Evolutionary conservation across 2,113 vertebrate species (phyloP).

Genomic region (Cyphomyrus plagiostoma): DNA sequence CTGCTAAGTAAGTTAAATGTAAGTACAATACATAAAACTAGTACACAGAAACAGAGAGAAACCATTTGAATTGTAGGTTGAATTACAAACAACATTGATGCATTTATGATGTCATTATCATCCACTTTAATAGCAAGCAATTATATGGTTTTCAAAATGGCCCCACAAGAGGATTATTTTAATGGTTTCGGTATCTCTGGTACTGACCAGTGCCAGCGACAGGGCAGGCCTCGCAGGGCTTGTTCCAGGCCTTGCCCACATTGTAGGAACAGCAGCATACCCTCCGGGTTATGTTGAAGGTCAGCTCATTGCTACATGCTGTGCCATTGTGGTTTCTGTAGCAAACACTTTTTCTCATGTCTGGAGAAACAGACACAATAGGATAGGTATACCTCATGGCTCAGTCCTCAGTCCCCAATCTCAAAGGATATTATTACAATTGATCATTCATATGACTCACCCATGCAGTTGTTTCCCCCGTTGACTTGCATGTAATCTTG

Average conservation of each 20-base stretch:
- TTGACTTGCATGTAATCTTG: constrained; percentile 78
- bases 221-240: constrained; percentile 70
- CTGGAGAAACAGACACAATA: constrained; percentile 41
- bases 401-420: neutral
- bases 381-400: constrained; percentile 8
- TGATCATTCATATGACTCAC: constrained; percentile 46
- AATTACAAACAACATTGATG: neutral
- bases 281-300: constrained; percentile 71
- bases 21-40: neutral
- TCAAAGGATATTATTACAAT: neutral
- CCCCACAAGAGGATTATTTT: neutral
- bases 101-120: neutral
- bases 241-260: constrained; percentile 78
- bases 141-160: neutral
- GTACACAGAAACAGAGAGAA: neutral
- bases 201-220: constrained; percentile 63
- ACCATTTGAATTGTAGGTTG: neutral
- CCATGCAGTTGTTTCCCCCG: constrained; percentile 75
- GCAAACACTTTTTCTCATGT: constrained; percentile 79
- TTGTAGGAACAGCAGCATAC: constrained; percentile 79
- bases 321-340: constrained; percentile 72
- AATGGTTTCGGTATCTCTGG: neutral
- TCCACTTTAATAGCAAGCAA: neutral
- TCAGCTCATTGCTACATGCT: constrained; percentile 70
- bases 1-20: neutral